A percentile compares a stretch with the other conserved stretches of the same genome.
Conservation (phyloP, 2,888 invertebrate genomes). For the Drosophila algonquin region DNA sequence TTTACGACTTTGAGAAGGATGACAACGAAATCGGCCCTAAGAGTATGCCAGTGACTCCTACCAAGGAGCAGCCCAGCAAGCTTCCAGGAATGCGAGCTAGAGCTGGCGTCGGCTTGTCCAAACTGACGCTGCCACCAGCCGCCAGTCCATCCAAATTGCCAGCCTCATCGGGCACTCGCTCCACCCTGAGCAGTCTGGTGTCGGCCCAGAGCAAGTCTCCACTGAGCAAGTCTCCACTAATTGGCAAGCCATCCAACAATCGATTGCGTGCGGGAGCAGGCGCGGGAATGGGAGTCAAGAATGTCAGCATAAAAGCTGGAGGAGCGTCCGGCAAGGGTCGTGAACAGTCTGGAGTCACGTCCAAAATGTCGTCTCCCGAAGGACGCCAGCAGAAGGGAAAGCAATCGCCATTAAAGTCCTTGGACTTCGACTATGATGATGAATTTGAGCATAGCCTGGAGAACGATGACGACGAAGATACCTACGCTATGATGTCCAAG, state of each 20-base stretch:
- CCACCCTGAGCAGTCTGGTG: constrained; percentile 50
- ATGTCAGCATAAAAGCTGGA: constrained; percentile 12
- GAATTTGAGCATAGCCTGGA: constrained; percentile 50
- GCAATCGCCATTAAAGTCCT: constrained; percentile 48
- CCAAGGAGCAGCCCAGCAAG: constrained; percentile 17
- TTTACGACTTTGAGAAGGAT: constrained; percentile 54
- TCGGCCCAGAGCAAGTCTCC: constrained; percentile 41
- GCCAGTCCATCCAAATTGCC: constrained; percentile 28
- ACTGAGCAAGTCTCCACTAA: constrained; percentile 25
- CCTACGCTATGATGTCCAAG: constrained; percentile 27
- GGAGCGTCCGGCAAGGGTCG: constrained; percentile 44
- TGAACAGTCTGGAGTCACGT: constrained; percentile 23
- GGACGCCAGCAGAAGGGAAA: constrained; percentile 13
- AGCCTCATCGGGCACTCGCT: constrained; percentile 35
- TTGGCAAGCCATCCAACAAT: constrained; percentile 16
- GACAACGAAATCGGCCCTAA: constrained; percentile 52
- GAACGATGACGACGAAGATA: constrained; percentile 36
- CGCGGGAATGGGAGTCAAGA: constrained; percentile 7
- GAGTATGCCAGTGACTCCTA: constrained; percentile 2
- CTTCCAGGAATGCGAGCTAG: constrained; percentile 9
- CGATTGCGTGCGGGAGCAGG: constrained; percentile 40
- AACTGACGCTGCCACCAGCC: constrained; percentile 62
- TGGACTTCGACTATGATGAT: constrained; percentile 60
- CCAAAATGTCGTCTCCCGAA: constrained; percentile 39
- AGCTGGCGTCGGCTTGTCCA: constrained; percentile 16